Evolutionary conservation across 2,888 invertebrate genomes (phyloP).

Genomic region (Caenorhabditis plicata): DNA sequence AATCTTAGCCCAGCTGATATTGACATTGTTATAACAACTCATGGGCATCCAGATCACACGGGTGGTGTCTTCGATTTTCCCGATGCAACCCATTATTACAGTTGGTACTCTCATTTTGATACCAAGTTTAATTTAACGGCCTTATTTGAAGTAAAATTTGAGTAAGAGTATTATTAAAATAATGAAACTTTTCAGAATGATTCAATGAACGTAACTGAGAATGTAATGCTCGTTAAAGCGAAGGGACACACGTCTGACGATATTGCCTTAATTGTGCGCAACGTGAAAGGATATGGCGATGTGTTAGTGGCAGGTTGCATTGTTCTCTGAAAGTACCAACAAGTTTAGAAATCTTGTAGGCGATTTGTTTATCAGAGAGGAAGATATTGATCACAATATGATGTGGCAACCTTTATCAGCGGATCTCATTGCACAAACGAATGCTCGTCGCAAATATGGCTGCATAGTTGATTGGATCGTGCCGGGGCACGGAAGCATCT

Average conservation of each 20-base stretch:
- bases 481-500: slow-evolving; percentile 53
- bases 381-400: slow-evolving; percentile 57
- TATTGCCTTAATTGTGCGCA: slow-evolving; percentile 55
- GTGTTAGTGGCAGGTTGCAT: slow-evolving; percentile 48
- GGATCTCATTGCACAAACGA: slow-evolving; percentile 45
- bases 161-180: neutral
- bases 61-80: slow-evolving; percentile 51
- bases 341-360: slow-evolving; percentile 24
- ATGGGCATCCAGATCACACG: slow-evolving; percentile 62
- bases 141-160: slow-evolving; percentile 42
- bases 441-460: slow-evolving; percentile 31
- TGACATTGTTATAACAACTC: slow-evolving; percentile 60
- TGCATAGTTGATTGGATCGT: slow-evolving; percentile 54
- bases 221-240: slow-evolving; percentile 51
- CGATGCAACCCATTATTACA: slow-evolving; percentile 49
- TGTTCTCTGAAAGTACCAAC: slow-evolving; percentile 1
- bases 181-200: slow-evolving; percentile 39
- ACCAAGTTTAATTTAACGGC: slow-evolving; percentile 55
- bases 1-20: slow-evolving; percentile 46
- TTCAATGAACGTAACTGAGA: slow-evolving; percentile 47
- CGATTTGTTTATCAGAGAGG: slow-evolving; percentile 48
- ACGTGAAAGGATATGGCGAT: slow-evolving; percentile 51
- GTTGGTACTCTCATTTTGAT: slow-evolving; percentile 51
- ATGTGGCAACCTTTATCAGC: slow-evolving; percentile 61
- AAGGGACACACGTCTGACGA: slow-evolving; percentile 63